Evolutionary conservation across 2,888 invertebrate genomes (phyloP), one percentile per base, ranked within the genome.

Genomic region (Nesidiocoris tenuis): DNA sequence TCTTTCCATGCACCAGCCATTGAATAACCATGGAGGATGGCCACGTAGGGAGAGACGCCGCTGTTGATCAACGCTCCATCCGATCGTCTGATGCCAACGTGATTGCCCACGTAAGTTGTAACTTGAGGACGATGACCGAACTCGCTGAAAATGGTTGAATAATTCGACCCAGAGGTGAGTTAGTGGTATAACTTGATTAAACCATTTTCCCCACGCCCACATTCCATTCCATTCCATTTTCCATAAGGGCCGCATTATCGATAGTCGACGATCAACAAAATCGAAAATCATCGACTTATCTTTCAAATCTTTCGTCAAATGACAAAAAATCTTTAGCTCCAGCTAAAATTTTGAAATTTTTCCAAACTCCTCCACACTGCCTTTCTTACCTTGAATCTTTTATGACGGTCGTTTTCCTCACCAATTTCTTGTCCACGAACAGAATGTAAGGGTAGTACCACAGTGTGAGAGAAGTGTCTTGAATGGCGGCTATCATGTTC

Each of bases 91-190:
- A 98, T 88, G 0, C 91, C 91, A 0, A 95, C 90, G 74, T 93
- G 90, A 77, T 93, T 93, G 77, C 94, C 94, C 80, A 93, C 89
- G 81, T 96, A 94, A 81, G 89, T 90, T 75, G 91, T 86, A 12
- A 98, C 88, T 76, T 89, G 87, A 0, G 96, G 94, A 81, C 92
- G 92, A 81, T 94, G 91, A 1, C 96, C 96, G 80, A 95, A 89
- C 83, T 97, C 96, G 79, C 93, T 94, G 80, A 17, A 80, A 79
- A 61, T 2, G n/a, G n/a, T n/a, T n/a, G n/a, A n/a, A n/a, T n/a
- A n/a, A 7, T 57, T 24, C 16, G 7, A 54, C 54, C 7, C 54
- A 54, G 16, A 12, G 54, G 54, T 54, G 7, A 12, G 16, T 54
- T 54, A 54, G 7, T 54, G 9, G 7, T 16, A 54, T 54, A 16